Conservation (phyloP, 2,888 invertebrate species). For the Spisula solida region DNA sequence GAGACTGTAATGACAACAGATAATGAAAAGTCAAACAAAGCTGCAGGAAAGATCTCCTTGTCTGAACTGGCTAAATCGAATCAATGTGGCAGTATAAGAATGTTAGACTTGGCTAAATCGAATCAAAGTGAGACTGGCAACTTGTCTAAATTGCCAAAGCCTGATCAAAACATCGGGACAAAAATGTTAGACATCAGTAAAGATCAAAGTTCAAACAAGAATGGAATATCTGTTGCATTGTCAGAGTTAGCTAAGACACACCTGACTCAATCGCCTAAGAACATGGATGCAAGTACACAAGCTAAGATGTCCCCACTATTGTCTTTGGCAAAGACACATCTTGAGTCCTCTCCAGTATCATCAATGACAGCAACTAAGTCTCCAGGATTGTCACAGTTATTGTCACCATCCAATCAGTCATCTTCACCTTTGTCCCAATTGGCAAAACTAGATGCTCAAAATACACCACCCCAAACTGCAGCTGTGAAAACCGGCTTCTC, state of each 20-base stretch:
- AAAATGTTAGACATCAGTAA: not conserved
- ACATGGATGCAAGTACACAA: not conserved
- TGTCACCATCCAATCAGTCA: not conserved
- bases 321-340: constrained; percentile 1
- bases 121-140: not conserved
- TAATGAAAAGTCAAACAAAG: too few species aligned
- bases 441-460: not conserved
- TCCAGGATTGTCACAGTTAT: not conserved
- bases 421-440: constrained; percentile 25
- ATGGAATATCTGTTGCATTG: constrained; percentile 7
- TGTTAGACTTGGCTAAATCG: constrained; percentile 32
- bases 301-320: not conserved
- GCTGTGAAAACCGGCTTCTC: constrained; percentile 10
- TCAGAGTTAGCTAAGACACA: constrained; percentile 45
- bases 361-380: not conserved
- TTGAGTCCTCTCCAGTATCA: not conserved
- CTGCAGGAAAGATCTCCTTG: not conserved
- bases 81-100: not conserved
- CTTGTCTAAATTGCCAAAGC: not conserved
- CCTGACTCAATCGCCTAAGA: not conserved
- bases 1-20: too few species aligned
- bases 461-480: not conserved
- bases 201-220: not conserved
- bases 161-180: not conserved
- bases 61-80: not conserved